These are phyloP conservation scores for Gonocerus acuteangulatus DNA, from an alignment of 2,888 invertebrate species.

Conservation along the genomic window DNA sequence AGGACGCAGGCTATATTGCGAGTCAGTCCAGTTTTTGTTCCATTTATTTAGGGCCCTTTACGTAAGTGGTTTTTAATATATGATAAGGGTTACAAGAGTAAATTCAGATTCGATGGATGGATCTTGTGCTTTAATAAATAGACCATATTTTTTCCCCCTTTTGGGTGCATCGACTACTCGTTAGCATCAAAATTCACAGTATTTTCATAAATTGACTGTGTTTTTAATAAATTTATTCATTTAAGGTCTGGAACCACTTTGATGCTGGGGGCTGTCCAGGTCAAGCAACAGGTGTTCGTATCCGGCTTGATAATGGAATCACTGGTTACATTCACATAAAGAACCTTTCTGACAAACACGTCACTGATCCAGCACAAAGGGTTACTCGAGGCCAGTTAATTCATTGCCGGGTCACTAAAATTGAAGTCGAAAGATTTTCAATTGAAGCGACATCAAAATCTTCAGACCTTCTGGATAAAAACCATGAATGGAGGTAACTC, in stretches of 20 bases:
- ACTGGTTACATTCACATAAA: constrained; percentile 90
- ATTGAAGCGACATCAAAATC: constrained; percentile 90
- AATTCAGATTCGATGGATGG: too few relatives aligned
- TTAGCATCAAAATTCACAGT: too few relatives aligned
- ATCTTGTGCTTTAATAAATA: too few relatives aligned
- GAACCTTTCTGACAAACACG: constrained; percentile 87
- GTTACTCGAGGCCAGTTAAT: constrained; percentile 77
- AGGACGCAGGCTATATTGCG: too few relatives aligned
- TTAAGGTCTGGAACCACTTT: constrained; percentile 91
- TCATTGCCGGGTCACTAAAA: constrained; percentile 85
- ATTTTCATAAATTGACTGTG: too few relatives aligned
- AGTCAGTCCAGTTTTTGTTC: too few relatives aligned
- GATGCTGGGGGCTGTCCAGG: constrained; percentile 94
- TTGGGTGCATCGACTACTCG: too few relatives aligned
- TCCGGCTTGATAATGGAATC: constrained; percentile 84
- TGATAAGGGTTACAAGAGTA: too few relatives aligned
- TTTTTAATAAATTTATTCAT: too few relatives aligned
- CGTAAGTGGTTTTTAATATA: too few relatives aligned
- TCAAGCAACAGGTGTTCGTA: constrained; percentile 83
- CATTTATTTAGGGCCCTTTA: too few relatives aligned
- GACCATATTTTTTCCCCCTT: too few relatives aligned
- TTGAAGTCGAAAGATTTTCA: constrained; percentile 87
- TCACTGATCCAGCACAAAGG: constrained; percentile 85
- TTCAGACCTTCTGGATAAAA: constrained; percentile 84
- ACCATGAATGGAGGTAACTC: constrained; percentile 73